Evolutionary conservation across 35 echinoderm and acorn worm species (phyloP), one percentile per base, ranked within the genome.

Genomic region (Hemicentrotus pulcherrimus): DNA sequence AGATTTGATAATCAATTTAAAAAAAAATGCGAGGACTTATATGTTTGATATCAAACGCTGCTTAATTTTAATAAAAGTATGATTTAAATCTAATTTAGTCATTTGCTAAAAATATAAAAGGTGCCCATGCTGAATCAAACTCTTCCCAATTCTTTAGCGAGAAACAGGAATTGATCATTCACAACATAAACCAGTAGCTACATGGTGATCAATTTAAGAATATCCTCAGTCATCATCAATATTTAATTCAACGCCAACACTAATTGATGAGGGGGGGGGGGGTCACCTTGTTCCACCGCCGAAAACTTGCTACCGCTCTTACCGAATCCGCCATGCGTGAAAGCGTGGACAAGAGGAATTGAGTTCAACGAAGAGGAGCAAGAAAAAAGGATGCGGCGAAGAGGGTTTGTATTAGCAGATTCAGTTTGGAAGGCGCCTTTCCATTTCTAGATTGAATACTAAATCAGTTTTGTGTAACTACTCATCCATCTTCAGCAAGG

Each of bases 381-480:
- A 28, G 24, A 78, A 78, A 5, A 70, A 78, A 78, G 22, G 19
- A 78, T 78, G 22, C 65, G 65, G 65, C 22, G 4, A 22, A n/a
- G 24, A 28, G 24, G 28, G 1, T 22, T 18, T n/a, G 22, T 78
- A 78, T 78, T 22, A 78, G 19, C 18, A 5, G 65, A n/a, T 78
- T 78, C 65, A 78, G 65, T 78, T 78, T 78, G 65, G 19, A 28
- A 78, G 65, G 65, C 65, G 65, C 65, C 65, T 78, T 78, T 78
- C 65, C 65, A 78, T 78, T 78, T 78, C 65, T 22, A 30, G 65
- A 78, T 78, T 78, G 65, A 78, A 78, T 78, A 78, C 65, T 78
- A 78, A 78, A 78, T 78, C 65, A 78, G 65, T 78, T 78, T 78
- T 78, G 65, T 78, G 65, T 78, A 78, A 22, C 19, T 18, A 78